phyloP scores from a whole-genome alignment of 2,113 vertebrate species.

The Myxocyprinus asiaticus region DNA sequence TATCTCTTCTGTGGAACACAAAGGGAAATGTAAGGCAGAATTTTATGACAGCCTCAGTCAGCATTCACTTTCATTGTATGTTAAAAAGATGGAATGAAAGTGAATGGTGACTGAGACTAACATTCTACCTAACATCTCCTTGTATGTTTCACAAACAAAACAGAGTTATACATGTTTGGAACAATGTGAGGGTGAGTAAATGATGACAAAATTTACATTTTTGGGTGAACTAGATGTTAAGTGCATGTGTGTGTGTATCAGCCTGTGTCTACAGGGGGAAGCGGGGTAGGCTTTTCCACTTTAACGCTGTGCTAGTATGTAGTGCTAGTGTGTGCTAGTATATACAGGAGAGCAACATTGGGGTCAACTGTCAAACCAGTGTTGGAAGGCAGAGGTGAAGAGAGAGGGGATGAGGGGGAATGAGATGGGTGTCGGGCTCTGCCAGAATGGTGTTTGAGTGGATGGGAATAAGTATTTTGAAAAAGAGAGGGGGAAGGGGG shows the following conservation, averaged over 20 bases:
- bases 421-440: conserved; percentile 12
- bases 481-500: not conserved
- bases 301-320: conserved; percentile 17
- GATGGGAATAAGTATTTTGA: not conserved
- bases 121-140: too few relatives aligned
- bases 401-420: conserved; percentile 50
- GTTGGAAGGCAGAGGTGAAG: conserved; percentile 36
- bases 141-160: too few relatives aligned
- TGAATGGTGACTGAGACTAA: too few relatives aligned
- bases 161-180: too few relatives aligned
- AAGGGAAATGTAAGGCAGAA: too few relatives aligned
- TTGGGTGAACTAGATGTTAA: not conserved
- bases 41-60: too few relatives aligned
- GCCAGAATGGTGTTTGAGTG: conserved; percentile 2
- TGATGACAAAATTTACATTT: too few relatives aligned
- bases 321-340: conserved; percentile 32
- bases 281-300: conserved; percentile 48
- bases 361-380: conserved; percentile 64
- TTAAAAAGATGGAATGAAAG: too few relatives aligned
- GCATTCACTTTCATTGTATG: too few relatives aligned
- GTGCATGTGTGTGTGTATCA: not conserved
- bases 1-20: too few relatives aligned
- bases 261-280: conserved; percentile 15
- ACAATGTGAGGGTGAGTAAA: too few relatives aligned
- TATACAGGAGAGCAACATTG: conserved; percentile 47